Conservation (phyloP, 2,797 vertebrate species). For the Muscicapa striata region DNA sequence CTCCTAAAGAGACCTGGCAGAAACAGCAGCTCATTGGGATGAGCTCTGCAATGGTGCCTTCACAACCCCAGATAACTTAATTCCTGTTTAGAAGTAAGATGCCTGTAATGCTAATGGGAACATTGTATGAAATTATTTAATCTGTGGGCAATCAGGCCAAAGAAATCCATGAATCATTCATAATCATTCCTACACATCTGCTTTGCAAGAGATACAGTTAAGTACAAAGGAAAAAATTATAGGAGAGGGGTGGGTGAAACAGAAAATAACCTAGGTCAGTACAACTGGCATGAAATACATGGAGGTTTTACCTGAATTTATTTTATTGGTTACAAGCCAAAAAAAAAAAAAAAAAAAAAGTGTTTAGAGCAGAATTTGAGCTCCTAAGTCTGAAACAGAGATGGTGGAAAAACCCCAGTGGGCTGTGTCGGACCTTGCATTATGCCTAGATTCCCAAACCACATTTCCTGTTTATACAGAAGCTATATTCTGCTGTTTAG, state of each 20-base stretch:
- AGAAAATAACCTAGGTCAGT: neutral
- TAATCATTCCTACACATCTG: neutral
- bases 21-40: neutral
- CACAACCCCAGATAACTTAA: neutral
- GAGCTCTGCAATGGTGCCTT: neutral
- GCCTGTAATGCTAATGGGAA: neutral
- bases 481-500: neutral
- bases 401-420: neutral
- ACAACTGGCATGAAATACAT: neutral
- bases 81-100: slow-evolving; percentile 22
- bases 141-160: slow-evolving; percentile 17
- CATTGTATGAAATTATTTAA: slow-evolving; percentile 30
- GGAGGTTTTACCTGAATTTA: neutral
- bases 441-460: neutral
- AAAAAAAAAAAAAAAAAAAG: neutral
- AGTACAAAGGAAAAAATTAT: neutral
- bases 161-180: slow-evolving; percentile 26
- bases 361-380: neutral
- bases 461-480: neutral
- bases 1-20: neutral
- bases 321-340: neutral
- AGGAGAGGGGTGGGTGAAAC: neutral
- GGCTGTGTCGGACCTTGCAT: neutral
- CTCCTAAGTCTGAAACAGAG: neutral
- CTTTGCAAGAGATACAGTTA: neutral